A percentile compares a stretch with the other conserved stretches of the same genome.
phyloP scores from a whole-genome alignment of 1,140 invertebrate species.

The Drosophila pectinifera region DNA sequence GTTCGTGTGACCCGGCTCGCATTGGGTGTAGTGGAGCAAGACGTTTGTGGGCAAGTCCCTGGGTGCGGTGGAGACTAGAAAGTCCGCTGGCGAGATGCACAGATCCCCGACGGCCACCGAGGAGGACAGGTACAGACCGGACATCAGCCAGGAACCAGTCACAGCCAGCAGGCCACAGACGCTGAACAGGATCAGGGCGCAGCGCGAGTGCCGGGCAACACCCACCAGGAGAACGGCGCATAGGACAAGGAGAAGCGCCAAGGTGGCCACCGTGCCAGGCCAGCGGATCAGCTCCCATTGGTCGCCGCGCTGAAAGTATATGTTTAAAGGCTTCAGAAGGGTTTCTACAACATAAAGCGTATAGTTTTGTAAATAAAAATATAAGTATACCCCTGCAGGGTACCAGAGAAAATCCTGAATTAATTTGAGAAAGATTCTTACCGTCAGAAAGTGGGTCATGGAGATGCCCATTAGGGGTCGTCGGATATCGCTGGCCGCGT shows the following conservation, averaged over 20 bases:
- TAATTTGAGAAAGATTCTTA: conserved; percentile 58
- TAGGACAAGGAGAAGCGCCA: conserved; percentile 91
- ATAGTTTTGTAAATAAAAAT: no score
- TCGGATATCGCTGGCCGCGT: conserved; percentile 90
- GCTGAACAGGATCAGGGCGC: conserved; percentile 85
- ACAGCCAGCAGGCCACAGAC: conserved; percentile 95
- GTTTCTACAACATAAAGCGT: no score
- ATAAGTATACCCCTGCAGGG: no score
- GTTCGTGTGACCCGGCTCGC: conserved; percentile 91
- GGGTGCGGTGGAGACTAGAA: conserved; percentile 91
- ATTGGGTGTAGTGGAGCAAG: conserved; percentile 93
- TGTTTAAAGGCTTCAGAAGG: background rate
- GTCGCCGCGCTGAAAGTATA: conserved; percentile 84
- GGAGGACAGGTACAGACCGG: conserved; percentile 92
- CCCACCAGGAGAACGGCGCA: conserved; percentile 93
- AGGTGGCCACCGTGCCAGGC: conserved; percentile 91
- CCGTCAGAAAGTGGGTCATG: conserved; percentile 88
- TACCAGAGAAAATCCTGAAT: background rate
- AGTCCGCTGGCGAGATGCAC: conserved; percentile 91
- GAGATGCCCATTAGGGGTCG: conserved; percentile 89
- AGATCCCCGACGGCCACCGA: conserved; percentile 92
- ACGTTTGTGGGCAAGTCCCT: conserved; percentile 89
- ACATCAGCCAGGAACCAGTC: conserved; percentile 95
- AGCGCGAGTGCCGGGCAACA: conserved; percentile 92
- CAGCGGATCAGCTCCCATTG: conserved; percentile 89